phyloP scores from a whole-genome alignment of 2,888 invertebrate genomes.

The Anthophora plumipes region DNA sequence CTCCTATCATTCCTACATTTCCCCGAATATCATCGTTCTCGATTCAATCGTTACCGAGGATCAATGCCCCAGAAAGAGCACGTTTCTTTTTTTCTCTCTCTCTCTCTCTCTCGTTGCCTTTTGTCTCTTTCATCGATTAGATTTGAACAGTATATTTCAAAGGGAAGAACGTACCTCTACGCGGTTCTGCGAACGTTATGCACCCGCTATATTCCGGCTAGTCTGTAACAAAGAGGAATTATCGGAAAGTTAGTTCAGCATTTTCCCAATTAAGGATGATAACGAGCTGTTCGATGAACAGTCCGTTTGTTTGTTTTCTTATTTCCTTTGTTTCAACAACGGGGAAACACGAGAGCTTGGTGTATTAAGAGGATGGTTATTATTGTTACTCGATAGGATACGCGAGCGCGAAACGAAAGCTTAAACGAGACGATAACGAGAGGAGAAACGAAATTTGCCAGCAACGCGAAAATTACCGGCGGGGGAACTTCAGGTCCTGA shows the following conservation, averaged over 20 bases:
- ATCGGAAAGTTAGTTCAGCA: background rate
- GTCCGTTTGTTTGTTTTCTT: background rate
- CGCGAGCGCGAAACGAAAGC: background rate
- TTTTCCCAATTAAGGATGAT: background rate
- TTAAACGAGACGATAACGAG: slow-evolving; percentile 31
- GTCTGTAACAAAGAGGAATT: slow-evolving; percentile 18
- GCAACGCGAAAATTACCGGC: slow-evolving; percentile 19
- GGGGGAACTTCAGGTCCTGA: background rate
- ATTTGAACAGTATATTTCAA: background rate
- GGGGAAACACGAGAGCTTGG: too few species aligned
- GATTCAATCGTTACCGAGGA: too few species aligned
- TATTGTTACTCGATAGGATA: background rate
- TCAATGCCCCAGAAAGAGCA: too few species aligned
- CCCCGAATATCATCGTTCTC: too few species aligned
- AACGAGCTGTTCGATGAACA: background rate
- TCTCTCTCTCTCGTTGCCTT: too few species aligned
- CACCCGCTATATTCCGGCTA: background rate
- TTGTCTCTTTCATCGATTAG: too few species aligned
- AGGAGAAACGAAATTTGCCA: slow-evolving; percentile 24
- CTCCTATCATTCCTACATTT: too few species aligned
- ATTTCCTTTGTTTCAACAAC: background rate
- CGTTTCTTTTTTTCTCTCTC: too few species aligned
- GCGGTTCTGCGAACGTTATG: too few species aligned
- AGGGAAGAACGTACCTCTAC: background rate
- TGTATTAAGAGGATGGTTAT: background rate